Evolutionary conservation across 2,113 vertebrate species (phyloP), one percentile per base, ranked within the genome.

Genomic region (Falco punctatus): DNA sequence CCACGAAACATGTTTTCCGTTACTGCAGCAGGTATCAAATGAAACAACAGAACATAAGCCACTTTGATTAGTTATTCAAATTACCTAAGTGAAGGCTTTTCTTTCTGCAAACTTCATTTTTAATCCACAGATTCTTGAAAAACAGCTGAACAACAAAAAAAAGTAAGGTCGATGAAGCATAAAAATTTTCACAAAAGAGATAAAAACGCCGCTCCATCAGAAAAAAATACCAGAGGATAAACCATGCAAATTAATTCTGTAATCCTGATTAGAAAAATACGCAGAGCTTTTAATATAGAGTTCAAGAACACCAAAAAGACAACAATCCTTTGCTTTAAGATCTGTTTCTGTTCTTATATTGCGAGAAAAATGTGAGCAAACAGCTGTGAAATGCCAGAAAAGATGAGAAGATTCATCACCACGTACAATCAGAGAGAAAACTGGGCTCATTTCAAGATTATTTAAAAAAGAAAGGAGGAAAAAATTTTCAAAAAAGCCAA

Each of bases 201-300:
- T 64, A 87, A 55, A 85, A 94, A 92, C 38, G 90, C 73, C 11
- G 12, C 15, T 74, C 73, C 80, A 91, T 93, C 81, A 66, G 73
- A 94, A 92, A 79, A 93, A 89, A 74, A 94, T 28, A 88, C 8
- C 64, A 49, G 72, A 94, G 91, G 74, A 77, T 81, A 94, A 96
- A 91, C 73, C 90, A 75, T 75, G 90, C 86, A 97, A 96, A 97
- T 96, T 90, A 96, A 96, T 92, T 96, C 90, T 92, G 94, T 97
- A 96, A 97, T 97, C 94, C 96, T 94, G 91, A 95, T 88, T 88
- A 95, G 90, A 94, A 94, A 96, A 93, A 97, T 91, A 90, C 22
- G 10, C 61, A 48, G 71, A 27, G 82, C 72, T 96, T 92, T 81
- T 67, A 92, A 78, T 78, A 87, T 49, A 58, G 58, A 95, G 61